Conservation (phyloP, 2,888 invertebrate species). For the Mechanitis mazaeus region DNA sequence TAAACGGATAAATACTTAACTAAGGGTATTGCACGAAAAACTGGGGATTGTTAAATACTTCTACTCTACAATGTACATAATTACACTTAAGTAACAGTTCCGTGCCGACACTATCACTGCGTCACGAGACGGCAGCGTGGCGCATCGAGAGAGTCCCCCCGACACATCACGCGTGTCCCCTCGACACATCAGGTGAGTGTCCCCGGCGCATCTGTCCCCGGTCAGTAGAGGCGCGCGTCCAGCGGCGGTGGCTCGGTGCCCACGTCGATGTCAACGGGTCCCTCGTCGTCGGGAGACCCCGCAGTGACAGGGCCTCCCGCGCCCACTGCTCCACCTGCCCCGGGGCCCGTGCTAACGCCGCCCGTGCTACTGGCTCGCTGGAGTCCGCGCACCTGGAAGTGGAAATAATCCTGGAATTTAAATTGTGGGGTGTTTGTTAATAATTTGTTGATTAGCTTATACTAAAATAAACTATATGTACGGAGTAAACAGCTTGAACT, state of each 20-base stretch:
- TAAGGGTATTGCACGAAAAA: conserved; percentile 74
- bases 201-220: conserved; percentile 14
- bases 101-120: conserved; percentile 5
- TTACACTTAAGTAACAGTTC: conserved; percentile 52
- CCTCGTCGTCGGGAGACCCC: conserved; percentile 52
- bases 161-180: not conserved
- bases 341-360: no score
- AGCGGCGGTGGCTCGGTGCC: conserved; percentile 67
- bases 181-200: conserved; percentile 6
- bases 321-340: conserved; percentile 11
- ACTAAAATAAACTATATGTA: not conserved
- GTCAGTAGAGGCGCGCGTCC: conserved; percentile 42
- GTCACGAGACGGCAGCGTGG: conserved; percentile 4
- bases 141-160: not conserved
- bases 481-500: no score
- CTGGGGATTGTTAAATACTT: conserved; percentile 49
- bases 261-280: conserved; percentile 70
- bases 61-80: conserved; percentile 67
- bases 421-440: not conserved
- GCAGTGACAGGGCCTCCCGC: no score
- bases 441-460: not conserved
- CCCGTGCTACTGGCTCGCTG: conserved; percentile 37
- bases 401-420: conserved; percentile 5
- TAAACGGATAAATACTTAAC: conserved; percentile 74
- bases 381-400: conserved; percentile 57